phyloP scores from a whole-genome alignment of 92 coral and sea anemone genomes.

The Actinostola sp. region DNA sequence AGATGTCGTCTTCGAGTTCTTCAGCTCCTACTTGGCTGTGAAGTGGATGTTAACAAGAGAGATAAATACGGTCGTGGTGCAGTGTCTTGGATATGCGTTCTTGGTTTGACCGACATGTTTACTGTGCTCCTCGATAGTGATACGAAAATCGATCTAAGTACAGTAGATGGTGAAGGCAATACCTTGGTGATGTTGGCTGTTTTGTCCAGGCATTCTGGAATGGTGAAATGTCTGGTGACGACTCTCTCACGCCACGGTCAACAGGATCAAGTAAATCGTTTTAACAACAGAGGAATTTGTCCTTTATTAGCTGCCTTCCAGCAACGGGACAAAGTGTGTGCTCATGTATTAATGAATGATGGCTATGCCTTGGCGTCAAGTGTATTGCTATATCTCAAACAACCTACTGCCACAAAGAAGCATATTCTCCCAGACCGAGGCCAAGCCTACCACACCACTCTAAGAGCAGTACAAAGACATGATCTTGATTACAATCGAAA shows the following conservation, averaged over 20 bases:
- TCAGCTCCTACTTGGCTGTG: conserved; percentile 39
- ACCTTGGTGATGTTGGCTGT: conserved; percentile 61
- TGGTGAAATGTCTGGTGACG: conserved; percentile 46
- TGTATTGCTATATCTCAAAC: conserved; percentile 41
- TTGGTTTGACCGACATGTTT: conserved; percentile 52
- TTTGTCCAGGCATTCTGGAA: conserved; percentile 42
- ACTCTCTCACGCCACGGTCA: conserved; percentile 34
- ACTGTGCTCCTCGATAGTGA: conserved; percentile 40
- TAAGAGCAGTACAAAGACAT: conserved; percentile 13
- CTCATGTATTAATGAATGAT: conserved; percentile 47
- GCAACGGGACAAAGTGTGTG: conserved; percentile 60
- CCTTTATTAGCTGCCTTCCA: conserved; percentile 66
- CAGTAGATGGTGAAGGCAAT: conserved; percentile 62
- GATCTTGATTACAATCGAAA: not conserved
- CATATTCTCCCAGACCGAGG: conserved; percentile 10
- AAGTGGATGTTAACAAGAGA: conserved; percentile 50
- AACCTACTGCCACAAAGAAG: not conserved
- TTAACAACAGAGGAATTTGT: conserved; percentile 72
- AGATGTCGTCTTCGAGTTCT: conserved; percentile 37
- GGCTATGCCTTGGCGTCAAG: conserved; percentile 36
- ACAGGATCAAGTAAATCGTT: conserved; percentile 24
- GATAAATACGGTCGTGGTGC: conserved; percentile 54
- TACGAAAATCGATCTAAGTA: conserved; percentile 23
- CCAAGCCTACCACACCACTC: conserved; percentile 8
- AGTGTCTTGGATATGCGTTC: conserved; percentile 67